Conservation (phyloP, 2,797 vertebrate genomes). For the Channallabes apus region DNA sequence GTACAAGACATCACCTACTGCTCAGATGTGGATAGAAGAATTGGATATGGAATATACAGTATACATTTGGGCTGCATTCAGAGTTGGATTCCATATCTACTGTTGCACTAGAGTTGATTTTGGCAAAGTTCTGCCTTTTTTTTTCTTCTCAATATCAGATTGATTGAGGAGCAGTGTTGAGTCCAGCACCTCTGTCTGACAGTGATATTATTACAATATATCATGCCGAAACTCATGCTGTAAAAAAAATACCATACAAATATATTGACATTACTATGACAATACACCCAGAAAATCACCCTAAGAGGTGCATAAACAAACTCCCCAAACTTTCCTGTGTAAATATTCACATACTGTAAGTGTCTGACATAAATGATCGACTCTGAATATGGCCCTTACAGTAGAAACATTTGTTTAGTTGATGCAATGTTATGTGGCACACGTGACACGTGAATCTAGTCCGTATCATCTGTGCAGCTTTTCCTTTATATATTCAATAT, state of each 20-base stretch:
- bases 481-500: constrained; percentile 34
- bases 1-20: neutral
- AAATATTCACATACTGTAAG: neutral
- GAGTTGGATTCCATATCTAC: neutral
- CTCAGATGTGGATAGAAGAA: neutral
- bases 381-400: constrained; percentile 15
- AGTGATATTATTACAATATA: constrained; percentile 13
- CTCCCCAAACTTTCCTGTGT: neutral
- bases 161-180: neutral
- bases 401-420: neutral
- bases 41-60: neutral
- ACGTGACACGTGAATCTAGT: neutral
- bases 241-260: neutral
- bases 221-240: neutral
- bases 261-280: neutral
- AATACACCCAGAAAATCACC: neutral
- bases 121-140: too few relatives aligned
- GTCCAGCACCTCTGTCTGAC: neutral
- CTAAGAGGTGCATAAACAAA: neutral
- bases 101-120: too few relatives aligned
- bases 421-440: constrained; percentile 22
- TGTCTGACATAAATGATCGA: neutral
- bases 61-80: neutral
- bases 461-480: constrained; percentile 29
- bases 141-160: neutral